Evolutionary conservation across 23 tunicate species (phyloP).

Genomic region (Oikopleura dioica): DNA sequence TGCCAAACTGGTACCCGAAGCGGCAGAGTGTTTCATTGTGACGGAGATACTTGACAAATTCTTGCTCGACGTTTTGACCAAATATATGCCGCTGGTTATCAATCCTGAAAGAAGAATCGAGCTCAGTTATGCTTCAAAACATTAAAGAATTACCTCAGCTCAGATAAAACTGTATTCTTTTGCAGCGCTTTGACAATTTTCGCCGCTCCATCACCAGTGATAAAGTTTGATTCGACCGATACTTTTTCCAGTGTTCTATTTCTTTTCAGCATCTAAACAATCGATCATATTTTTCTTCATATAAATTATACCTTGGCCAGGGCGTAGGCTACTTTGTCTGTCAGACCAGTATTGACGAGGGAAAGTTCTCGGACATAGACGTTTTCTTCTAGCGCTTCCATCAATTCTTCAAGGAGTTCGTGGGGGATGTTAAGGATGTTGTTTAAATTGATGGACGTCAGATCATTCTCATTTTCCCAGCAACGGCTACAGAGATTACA

Average conservation of each 20-base stretch:
- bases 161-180: slow-evolving; percentile 32
- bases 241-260: slow-evolving; percentile 47
- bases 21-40: slow-evolving; percentile 53
- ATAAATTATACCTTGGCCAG: no score
- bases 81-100: slow-evolving; percentile 95
- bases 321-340: slow-evolving; percentile 49
- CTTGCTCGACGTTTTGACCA: slow-evolving; percentile 85
- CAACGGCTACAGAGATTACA: no score
- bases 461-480: not conserved
- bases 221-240: slow-evolving; percentile 74
- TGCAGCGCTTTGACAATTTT: slow-evolving; percentile 28
- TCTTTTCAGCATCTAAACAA: slow-evolving; percentile 41
- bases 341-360: slow-evolving; percentile 53
- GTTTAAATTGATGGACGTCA: slow-evolving; percentile 32
- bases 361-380: slow-evolving; percentile 35
- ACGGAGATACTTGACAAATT: slow-evolving; percentile 40
- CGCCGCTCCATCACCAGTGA: slow-evolving; percentile 33
- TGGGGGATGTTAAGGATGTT: slow-evolving; percentile 79
- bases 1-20: slow-evolving; percentile 79
- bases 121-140: no score
- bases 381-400: slow-evolving; percentile 66
- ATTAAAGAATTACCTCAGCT: no score
- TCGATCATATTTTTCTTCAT: no score
- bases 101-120: no score
- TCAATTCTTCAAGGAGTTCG: slow-evolving; percentile 66